phyloP scores from a whole-genome alignment of 2,113 vertebrate genomes.

The Beaufortia kweichowensis region DNA sequence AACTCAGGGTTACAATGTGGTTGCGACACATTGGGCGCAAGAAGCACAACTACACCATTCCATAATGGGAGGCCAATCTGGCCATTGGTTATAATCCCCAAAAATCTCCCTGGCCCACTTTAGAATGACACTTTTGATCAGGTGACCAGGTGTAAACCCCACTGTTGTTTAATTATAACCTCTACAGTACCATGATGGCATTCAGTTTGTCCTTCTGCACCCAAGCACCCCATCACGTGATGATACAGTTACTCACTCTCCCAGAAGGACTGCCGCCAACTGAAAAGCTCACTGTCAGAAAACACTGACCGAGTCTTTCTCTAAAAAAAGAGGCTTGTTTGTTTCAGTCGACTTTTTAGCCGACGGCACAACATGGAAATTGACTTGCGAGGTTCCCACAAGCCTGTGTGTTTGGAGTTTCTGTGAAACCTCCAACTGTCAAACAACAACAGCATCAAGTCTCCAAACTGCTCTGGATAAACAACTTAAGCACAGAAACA shows the following conservation, averaged over 20 bases:
- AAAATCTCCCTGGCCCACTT: conserved; percentile 14
- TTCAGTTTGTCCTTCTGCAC: conserved; percentile 26
- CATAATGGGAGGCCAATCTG: conserved; percentile 5
- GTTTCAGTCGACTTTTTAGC: conserved; percentile 1
- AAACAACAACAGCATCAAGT: conserved; percentile 8
- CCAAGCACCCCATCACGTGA: not conserved
- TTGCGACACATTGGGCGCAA: not conserved
- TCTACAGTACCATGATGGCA: not conserved
- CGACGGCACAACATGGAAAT: not conserved
- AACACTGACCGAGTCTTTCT: conserved; percentile 14
- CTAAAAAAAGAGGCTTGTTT: not conserved
- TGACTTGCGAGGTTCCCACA: conserved; percentile 23
- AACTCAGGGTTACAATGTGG: not conserved
- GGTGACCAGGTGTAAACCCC: conserved; percentile 31
- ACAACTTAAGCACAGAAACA: conserved; percentile 37
- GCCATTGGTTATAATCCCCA: conserved; percentile 13
- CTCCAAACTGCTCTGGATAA: conserved; percentile 26
- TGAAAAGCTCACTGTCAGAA: conserved; percentile 13
- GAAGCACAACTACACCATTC: conserved; percentile 18
- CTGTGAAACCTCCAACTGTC: conserved; percentile 19
- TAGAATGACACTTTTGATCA: conserved; percentile 20
- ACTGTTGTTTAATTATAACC: conserved; percentile 49
- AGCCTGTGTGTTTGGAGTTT: conserved; percentile 31
- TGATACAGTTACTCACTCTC: conserved; percentile 22
- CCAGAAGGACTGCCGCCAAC: not conserved